These are phyloP conservation scores for Dolichotis patagonum DNA, from an alignment of 2,113 vertebrate genomes.

Conservation along the genomic window DNA sequence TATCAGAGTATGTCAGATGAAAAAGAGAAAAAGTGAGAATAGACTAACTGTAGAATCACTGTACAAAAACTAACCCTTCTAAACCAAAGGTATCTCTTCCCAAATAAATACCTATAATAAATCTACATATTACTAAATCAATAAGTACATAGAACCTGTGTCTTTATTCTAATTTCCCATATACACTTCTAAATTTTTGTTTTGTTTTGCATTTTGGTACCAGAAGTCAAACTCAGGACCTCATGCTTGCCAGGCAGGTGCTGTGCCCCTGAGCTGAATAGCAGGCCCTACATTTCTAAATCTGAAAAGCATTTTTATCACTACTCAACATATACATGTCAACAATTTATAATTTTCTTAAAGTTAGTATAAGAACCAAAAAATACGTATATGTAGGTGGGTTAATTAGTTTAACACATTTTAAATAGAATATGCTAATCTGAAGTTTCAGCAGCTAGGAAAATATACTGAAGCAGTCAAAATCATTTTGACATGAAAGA, in stretches of 20 bases:
- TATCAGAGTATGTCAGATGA: neutral
- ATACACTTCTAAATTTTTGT: neutral
- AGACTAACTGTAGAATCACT: neutral
- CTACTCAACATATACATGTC: neutral
- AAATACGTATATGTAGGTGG: neutral
- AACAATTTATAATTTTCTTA: neutral
- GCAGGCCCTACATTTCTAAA: neutral
- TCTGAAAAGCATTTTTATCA: neutral
- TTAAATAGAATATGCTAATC: neutral
- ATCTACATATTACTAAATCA: neutral
- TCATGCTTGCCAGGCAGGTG: neutral
- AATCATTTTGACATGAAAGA: neutral
- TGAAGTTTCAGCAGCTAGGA: neutral
- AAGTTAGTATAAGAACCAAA: neutral
- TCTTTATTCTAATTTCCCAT: neutral
- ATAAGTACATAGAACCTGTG: fast-evolving
- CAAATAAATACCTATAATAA: neutral
- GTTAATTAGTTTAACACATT: neutral
- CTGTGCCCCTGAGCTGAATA: neutral
- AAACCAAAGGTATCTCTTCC: neutral
- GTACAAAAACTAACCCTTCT: neutral
- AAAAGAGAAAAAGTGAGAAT: neutral
- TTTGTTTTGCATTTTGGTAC: neutral
- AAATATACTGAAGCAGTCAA: neutral
- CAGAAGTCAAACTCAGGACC: neutral